These are phyloP conservation scores for Lumbricus terrestris DNA, from an alignment of 2,888 invertebrate species.

Conservation along the genomic window DNA sequence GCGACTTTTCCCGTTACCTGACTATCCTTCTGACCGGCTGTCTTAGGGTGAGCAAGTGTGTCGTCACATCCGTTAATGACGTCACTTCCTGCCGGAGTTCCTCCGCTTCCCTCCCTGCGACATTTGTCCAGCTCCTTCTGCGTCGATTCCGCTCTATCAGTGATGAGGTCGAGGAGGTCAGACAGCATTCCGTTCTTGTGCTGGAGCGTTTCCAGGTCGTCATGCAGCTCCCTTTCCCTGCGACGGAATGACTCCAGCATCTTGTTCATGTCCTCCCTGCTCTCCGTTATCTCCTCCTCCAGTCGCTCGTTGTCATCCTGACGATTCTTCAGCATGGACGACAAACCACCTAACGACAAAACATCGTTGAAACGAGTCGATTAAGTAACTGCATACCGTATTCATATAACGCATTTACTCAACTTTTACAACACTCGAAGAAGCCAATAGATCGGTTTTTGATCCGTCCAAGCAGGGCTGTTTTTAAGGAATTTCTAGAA, in stretches of 20 bases:
- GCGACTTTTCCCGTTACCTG: neutral
- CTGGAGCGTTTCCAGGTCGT: constrained; percentile 50
- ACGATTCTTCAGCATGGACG: constrained; percentile 29
- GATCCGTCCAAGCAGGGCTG: too few relatives aligned
- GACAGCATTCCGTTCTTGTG: constrained; percentile 51
- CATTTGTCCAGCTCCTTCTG: constrained; percentile 50
- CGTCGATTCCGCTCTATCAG: constrained; percentile 53
- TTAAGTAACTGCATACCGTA: neutral
- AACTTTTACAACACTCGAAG: neutral
- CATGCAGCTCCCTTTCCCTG: constrained; percentile 47
- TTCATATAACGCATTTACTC: neutral
- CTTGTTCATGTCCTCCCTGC: constrained; percentile 43
- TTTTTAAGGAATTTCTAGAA: too few relatives aligned
- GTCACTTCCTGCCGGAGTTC: neutral
- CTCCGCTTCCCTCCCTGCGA: constrained; percentile 34
- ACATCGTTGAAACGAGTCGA: too few relatives aligned
- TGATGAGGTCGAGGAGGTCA: constrained; percentile 55
- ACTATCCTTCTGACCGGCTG: neutral
- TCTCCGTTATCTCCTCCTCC: constrained; percentile 54
- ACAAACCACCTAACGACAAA: neutral
- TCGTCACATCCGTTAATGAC: neutral
- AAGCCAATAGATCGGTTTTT: neutral
- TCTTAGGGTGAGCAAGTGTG: neutral
- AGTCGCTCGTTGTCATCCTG: constrained; percentile 74
- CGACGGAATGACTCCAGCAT: constrained; percentile 46